Evolutionary conservation across 2,888 invertebrate genomes (phyloP), one percentile per base, ranked within the genome.

Genomic region (Drosophila mimetica): DNA sequence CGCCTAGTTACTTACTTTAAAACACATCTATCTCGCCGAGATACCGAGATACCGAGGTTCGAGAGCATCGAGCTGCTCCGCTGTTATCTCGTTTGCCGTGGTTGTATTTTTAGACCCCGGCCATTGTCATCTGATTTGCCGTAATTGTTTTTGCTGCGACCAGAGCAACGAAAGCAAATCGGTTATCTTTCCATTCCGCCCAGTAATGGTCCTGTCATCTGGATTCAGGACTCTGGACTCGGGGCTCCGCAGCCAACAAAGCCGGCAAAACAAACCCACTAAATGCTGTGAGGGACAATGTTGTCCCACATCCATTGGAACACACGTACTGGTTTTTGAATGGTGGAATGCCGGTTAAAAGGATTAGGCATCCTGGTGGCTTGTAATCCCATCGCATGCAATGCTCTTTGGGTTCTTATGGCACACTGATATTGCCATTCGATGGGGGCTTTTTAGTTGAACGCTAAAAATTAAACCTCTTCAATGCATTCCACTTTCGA

Each of bases 1-100:
- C 22, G 46, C 50, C 50, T 55, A 58, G 32, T 53, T 65, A 58
- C 66, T 73, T 72, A 50, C 53, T 71, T 60, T 57, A 48, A 66
- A 66, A 66, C 72, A 60, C 66, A 72, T 73, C 73, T 73, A 73
- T 73, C 66, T 60, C 42, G 28, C 28, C 25, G 25, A 53, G 60
- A 34, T 61, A 54, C 28, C 25, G 25, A 53, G 60, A 34, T 61
- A 54, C 50, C 44, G 22, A 11, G 28, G n/a, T 54, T 32, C 22
- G 18, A 25, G 18, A 22, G n/a, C n/a, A 22, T 44, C 25, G 44
- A 28, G 30, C 47, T 50, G 18, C 32, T 39, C 18, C 51, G 34
- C 25, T 54, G 50, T 46, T 55, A 34, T 36, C 30, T 11, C n/a
- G 51, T 41, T 55, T 52, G 41, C 20, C 30, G 9, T 44, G 22